Evolutionary conservation across 2,888 invertebrate genomes (phyloP).

Genomic region (Bellardia pandia): DNA sequence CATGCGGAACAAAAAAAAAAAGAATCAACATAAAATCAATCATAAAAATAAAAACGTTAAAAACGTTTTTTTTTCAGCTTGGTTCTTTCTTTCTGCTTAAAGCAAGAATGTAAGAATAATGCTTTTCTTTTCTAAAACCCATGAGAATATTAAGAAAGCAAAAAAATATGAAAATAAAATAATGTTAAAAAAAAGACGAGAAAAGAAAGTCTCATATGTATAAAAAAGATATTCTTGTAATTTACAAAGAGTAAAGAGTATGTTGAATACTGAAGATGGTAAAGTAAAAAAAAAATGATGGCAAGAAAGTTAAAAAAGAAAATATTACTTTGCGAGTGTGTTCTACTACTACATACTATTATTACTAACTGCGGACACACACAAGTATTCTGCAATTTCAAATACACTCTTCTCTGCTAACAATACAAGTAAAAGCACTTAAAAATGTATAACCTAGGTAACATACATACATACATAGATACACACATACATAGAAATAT

Average conservation of each 20-base stretch:
- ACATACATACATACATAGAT: neutral
- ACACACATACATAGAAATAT: neutral
- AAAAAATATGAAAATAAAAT: neutral
- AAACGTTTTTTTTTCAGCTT: neutral
- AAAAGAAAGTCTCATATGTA: constrained; percentile 24
- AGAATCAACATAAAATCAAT: constrained; percentile 57
- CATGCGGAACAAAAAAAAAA: constrained; percentile 3
- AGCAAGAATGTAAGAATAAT: constrained; percentile 36
- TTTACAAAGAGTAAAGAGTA: neutral
- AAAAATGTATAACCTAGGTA: constrained; percentile 41
- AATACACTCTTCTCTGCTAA: constrained; percentile 28
- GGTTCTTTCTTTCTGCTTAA: neutral
- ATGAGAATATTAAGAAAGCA: constrained; percentile 30
- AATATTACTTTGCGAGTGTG: constrained; percentile 30
- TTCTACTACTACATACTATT: neutral
- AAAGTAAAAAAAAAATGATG: constrained; percentile 1
- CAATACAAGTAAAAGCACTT: constrained; percentile 68
- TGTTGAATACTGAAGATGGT: neutral
- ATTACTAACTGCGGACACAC: constrained; percentile 5
- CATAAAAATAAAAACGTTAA: constrained; percentile 51
- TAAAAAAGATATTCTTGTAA: constrained; percentile 20
- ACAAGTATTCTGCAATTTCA: constrained; percentile 15
- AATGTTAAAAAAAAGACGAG: neutral
- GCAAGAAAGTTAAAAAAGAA: neutral
- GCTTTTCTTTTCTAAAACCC: constrained; percentile 43